Percentiles rank a stretch among this genome's conserved stretches.
Evolutionary conservation across 2,888 invertebrate genomes (phyloP).

Genomic region (Macrophya annulata): DNA sequence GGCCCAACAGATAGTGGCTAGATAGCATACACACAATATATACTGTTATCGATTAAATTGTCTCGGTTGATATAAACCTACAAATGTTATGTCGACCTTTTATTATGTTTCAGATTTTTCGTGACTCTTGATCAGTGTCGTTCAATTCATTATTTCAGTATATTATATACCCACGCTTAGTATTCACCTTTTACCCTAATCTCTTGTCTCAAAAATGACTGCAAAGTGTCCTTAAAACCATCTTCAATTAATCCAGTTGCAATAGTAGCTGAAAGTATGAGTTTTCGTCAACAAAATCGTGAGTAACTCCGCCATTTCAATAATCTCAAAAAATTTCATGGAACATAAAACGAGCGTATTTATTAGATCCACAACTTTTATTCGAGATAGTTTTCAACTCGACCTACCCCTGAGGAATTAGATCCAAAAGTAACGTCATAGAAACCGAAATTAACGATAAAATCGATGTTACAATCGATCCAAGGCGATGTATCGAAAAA

Average conservation of each 20-base stretch:
- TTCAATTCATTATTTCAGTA: not conserved
- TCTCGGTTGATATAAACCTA: slow-evolving; percentile 30
- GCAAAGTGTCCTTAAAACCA: not conserved
- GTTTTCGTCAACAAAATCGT: not conserved
- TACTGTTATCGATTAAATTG: slow-evolving; percentile 40
- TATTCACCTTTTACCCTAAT: not conserved
- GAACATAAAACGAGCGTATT: not conserved
- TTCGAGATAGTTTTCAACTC: not conserved
- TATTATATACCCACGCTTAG: not conserved
- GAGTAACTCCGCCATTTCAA: not conserved
- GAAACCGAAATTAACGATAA: not conserved
- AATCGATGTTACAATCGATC: not conserved
- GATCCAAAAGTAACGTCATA: not conserved
- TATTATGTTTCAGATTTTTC: slow-evolving; percentile 17
- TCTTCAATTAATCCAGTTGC: not conserved
- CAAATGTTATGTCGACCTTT: slow-evolving; percentile 6
- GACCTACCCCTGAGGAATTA: not conserved
- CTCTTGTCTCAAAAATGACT: not conserved
- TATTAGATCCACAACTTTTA: not conserved
- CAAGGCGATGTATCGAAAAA: not conserved
- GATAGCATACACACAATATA: slow-evolving; percentile 34
- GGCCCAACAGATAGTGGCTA: slow-evolving; percentile 42
- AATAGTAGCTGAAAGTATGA: not conserved
- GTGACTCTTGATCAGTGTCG: slow-evolving; percentile 17
- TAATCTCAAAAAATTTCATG: not conserved